Percentiles rank a stretch among this genome's conserved stretches.
Evolutionary conservation across 2,888 invertebrate genomes (phyloP).

Genomic region (Tryphoninae sp.): DNA sequence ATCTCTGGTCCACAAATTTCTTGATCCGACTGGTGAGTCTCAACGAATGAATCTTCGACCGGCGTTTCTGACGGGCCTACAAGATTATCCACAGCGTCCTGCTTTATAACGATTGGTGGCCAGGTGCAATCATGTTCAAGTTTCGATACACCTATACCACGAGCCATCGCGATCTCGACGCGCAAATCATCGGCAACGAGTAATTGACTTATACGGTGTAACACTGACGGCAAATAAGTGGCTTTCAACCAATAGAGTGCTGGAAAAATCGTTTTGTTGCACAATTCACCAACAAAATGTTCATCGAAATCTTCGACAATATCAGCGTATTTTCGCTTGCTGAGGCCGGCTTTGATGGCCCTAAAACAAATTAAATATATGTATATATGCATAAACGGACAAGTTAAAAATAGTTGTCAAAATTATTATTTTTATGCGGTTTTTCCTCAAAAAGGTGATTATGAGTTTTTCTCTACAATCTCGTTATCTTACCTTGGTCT

Average conservation of each 20-base stretch:
- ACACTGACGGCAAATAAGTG: constrained; percentile 90
- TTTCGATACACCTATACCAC: constrained; percentile 78
- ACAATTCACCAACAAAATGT: constrained; percentile 93
- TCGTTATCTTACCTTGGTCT: constrained; percentile 81
- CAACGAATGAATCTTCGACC: constrained; percentile 34
- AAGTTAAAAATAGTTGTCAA: too few relatives aligned
- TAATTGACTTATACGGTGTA: constrained; percentile 89
- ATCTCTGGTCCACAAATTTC: constrained; percentile 67
- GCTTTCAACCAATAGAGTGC: constrained; percentile 93
- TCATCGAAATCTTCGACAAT: constrained; percentile 84
- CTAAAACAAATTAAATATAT: constrained; percentile 71
- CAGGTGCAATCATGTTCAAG: constrained; percentile 76
- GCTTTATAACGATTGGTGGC: constrained; percentile 71
- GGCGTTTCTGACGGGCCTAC: constrained; percentile 53
- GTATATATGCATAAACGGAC: too few relatives aligned
- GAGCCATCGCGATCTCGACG: constrained; percentile 82
- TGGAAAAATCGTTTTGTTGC: constrained; percentile 88
- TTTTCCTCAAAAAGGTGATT: background rate
- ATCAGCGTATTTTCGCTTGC: constrained; percentile 80
- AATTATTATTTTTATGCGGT: background rate
- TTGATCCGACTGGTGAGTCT: constrained; percentile 11
- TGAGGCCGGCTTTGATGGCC: constrained; percentile 73
- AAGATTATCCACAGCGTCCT: constrained; percentile 52
- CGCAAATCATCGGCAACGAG: constrained; percentile 89
- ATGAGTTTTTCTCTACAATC: background rate